A percentile compares a stretch with the other conserved stretches of the same genome.
Evolutionary conservation across 2,797 vertebrate genomes (phyloP).

Genomic region (Alauda arvensis): DNA sequence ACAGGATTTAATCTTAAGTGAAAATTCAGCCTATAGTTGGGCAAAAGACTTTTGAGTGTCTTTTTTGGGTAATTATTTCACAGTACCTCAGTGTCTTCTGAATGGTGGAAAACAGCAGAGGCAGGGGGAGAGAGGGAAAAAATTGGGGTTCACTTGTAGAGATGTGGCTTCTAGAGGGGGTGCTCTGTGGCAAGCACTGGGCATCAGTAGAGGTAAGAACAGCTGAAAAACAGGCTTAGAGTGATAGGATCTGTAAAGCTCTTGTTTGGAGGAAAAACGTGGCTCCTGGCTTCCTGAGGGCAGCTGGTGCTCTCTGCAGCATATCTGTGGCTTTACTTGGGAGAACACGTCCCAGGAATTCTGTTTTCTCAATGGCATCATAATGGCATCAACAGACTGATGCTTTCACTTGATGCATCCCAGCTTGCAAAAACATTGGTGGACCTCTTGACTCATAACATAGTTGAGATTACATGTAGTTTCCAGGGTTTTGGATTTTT

Average conservation of each 20-base stretch:
- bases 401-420: neutral
- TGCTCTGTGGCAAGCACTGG: neutral
- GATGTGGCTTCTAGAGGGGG: neutral
- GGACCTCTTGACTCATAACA: neutral
- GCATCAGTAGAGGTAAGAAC: neutral
- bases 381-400: neutral
- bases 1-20: neutral
- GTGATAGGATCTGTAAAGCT: neutral
- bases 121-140: neutral
- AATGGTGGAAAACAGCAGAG: neutral
- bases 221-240: neutral
- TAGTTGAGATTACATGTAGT: neutral
- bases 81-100: neutral
- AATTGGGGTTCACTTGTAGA: neutral
- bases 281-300: neutral
- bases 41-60: neutral
- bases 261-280: neutral
- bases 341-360: neutral
- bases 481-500: neutral
- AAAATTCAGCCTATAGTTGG: neutral
- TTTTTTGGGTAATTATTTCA: neutral
- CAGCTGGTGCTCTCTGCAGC: neutral
- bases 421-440: neutral
- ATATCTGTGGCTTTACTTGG: neutral
- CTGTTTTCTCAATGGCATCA: neutral